Conservation (phyloP, 2,113 vertebrate species). For the Eublepharis macularius region DNA sequence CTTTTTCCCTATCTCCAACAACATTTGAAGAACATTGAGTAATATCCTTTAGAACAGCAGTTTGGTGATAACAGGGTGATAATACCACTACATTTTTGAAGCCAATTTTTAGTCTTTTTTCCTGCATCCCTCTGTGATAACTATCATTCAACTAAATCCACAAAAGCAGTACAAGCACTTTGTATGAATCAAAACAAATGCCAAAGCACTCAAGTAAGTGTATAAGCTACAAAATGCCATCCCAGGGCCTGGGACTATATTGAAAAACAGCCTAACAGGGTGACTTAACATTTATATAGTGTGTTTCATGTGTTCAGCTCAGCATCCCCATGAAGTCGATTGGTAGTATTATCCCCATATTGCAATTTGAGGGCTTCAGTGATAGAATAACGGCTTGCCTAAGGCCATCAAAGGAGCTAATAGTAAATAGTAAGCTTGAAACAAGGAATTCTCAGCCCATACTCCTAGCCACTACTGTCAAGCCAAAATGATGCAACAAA, state of each 20-base stretch:
- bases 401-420: neutral
- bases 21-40: neutral
- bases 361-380: neutral
- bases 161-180: neutral
- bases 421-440: neutral
- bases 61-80: neutral
- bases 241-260: neutral
- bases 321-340: neutral
- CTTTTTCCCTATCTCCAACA: neutral
- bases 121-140: neutral
- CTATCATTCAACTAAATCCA: neutral
- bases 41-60: neutral
- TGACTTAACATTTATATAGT: neutral
- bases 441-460: neutral
- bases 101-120: neutral
- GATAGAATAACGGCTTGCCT: neutral
- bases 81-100: neutral
- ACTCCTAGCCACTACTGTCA: neutral
- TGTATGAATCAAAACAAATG: neutral
- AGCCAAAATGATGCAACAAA: neutral
- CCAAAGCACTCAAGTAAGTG: neutral
- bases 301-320: neutral
- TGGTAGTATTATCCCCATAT: neutral
- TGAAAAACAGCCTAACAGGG: neutral
- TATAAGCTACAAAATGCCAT: neutral